Evolutionary conservation across 2,888 invertebrate species (phyloP), one percentile per base, ranked within the genome.

Genomic region (Hirtodrosophila confusa): DNA sequence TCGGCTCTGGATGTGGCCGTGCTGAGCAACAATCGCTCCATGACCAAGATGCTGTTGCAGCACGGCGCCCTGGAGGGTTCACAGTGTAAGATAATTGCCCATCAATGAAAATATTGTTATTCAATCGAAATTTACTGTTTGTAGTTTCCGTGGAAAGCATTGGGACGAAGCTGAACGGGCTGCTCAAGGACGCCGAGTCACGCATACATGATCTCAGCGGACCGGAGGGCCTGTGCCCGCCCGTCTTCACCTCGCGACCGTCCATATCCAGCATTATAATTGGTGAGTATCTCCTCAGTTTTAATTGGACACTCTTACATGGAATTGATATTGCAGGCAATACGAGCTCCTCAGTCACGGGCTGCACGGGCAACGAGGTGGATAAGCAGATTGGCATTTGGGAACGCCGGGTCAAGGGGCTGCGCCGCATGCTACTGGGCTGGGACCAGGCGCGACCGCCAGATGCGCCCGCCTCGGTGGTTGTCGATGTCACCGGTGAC

Each of bases 1-100:
- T 97, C 97, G 8, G 95, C 97, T 0, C 92, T 99, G 91, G 99
- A 99, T 91, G 96, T 99, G 70, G 98, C 99, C 0, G 96, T 98
- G 51, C 93, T 99, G 89, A 96, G 97, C 89, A 96, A 96, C 91
- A 97, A 98, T 91, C 93, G 96, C 80, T 95, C 96, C 51, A 94
- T 99, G 91, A 96, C 96, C 57, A 97, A 96, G 92, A 96, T 98
- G 95, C 94, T 99, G 69, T 94, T 98, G 89, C 95, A 96, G 76
- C 96, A 96, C 89, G 97, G 97, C 68, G 97, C 96, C 72, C 95
- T 95, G 86, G 96, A 97, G 92, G 96, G 96, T 80, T 95, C 94
- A 64, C 95, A 96, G 90, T 96, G 97, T 97, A 87, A 75, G 80
- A 29, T 27, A 27, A 27, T 11, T 10, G 31, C 31, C 3, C 27